A percentile compares a stretch with the other conserved stretches of the same genome.
Evolutionary conservation across 2,888 invertebrate species (phyloP).

Genomic region (Parnassius glacialis): DNA sequence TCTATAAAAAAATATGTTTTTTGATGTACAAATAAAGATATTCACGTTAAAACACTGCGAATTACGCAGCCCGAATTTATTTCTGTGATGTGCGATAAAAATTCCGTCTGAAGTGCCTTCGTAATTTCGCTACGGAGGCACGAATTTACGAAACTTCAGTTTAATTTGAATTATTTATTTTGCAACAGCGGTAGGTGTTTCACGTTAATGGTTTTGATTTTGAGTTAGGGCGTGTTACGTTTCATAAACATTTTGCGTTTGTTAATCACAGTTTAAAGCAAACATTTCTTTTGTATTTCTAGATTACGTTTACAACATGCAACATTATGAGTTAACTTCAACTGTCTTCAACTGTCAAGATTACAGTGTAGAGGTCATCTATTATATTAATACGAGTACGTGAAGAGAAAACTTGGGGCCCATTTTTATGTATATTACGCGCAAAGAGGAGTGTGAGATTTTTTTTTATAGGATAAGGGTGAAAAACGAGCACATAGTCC

Average conservation of each 20-base stretch:
- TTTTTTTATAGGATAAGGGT: no score
- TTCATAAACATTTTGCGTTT: slow-evolving; percentile 15
- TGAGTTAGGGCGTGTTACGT: slow-evolving; percentile 11
- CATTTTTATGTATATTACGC: no score
- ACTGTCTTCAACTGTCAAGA: no score
- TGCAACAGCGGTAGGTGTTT: slow-evolving; percentile 25
- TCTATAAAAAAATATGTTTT: no score
- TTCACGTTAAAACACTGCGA: slow-evolving; percentile 18
- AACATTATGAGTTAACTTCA: no score
- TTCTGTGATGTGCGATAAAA: slow-evolving; percentile 38
- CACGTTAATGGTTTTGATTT: slow-evolving; percentile 24
- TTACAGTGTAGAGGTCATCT: no score
- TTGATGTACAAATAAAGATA: slow-evolving; percentile 13
- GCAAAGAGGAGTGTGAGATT: no score
- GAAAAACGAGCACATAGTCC: no score
- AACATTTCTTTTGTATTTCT: no score
- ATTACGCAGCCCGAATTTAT: slow-evolving; percentile 32
- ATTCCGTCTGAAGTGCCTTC: slow-evolving; percentile 32
- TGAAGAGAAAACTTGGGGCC: no score
- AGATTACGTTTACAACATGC: no score
- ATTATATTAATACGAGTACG: no score
- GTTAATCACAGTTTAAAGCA: background rate
- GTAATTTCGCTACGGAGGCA: slow-evolving; percentile 34
- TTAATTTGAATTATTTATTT: slow-evolving; percentile 37
- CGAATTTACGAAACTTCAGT: slow-evolving; percentile 37